These are phyloP conservation scores for Rhynchotus rufescens DNA, from an alignment of 2,797 vertebrate species.

Conservation along the genomic window DNA sequence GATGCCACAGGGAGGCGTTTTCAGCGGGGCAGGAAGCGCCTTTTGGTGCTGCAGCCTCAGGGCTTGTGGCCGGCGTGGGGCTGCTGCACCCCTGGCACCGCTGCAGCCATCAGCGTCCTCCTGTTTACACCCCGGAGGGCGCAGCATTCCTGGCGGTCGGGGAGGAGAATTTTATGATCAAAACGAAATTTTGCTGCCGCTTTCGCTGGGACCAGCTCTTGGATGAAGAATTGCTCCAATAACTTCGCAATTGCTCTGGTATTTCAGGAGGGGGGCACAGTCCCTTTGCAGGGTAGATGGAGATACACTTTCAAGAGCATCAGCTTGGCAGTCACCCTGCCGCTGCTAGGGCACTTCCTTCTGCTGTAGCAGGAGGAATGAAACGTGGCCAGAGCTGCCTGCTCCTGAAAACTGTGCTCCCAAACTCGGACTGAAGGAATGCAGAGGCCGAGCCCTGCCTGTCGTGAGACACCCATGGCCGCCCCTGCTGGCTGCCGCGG, in stretches of 20 bases:
- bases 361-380: background rate
- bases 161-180: background rate
- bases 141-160: background rate
- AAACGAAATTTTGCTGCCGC: background rate
- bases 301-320: constrained; percentile 1
- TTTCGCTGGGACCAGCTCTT: background rate
- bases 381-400: background rate
- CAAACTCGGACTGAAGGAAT: background rate
- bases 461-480: background rate
- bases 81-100: background rate
- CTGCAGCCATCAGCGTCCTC: background rate
- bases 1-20: accelerated
- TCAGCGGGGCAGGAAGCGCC: accelerated
- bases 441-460: background rate
- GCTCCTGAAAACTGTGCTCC: background rate
- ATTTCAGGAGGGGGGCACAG: background rate
- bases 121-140: background rate
- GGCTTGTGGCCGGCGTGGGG: background rate
- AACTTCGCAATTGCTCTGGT: constrained; percentile 8
- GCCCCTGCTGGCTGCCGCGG: background rate
- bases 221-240: constrained; percentile 31
- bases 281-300: constrained; percentile 57
- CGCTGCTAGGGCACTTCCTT: background rate
- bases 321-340: background rate
- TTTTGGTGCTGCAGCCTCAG: background rate